These are phyloP conservation scores for Muscidifurax raptorellus DNA, from an alignment of 1,140 invertebrate species.

Conservation along the genomic window DNA sequence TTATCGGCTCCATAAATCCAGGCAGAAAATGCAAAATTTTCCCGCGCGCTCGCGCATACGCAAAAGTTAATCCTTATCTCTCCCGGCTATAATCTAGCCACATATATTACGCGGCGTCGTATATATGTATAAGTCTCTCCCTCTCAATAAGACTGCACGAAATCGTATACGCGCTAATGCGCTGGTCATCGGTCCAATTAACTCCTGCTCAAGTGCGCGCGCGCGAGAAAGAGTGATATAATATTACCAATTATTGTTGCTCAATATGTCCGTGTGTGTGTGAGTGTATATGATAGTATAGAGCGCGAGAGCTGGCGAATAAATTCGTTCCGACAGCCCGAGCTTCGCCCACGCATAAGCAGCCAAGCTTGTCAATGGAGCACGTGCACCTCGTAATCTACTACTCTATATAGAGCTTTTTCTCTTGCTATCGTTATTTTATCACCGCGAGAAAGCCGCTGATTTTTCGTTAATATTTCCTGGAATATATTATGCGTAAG, in stretches of 20 bases:
- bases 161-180: background rate
- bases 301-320: constrained; percentile 26
- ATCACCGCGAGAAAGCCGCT: too few species aligned
- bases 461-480: background rate
- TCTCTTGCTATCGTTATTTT: background rate
- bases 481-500: background rate
- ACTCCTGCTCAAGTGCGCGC: background rate
- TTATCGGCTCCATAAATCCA: constrained; percentile 15
- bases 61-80: background rate
- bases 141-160: too few species aligned
- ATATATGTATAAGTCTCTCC: background rate
- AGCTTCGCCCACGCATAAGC: constrained; percentile 19
- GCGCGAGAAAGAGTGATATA: constrained; percentile 2
- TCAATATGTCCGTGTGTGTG: background rate
- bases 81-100: background rate
- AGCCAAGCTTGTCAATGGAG: constrained; percentile 9
- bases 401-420: background rate
- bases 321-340: constrained; percentile 19
- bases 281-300: too few species aligned
- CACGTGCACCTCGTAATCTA: constrained; percentile 17
- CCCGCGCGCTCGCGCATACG: background rate
- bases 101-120: background rate
- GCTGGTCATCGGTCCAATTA: constrained; percentile 34
- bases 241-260: constrained; percentile 42
- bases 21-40: background rate